These are phyloP conservation scores for Plebejus melissa DNA, from an alignment of 2,888 invertebrate genomes.

Conservation along the genomic window DNA sequence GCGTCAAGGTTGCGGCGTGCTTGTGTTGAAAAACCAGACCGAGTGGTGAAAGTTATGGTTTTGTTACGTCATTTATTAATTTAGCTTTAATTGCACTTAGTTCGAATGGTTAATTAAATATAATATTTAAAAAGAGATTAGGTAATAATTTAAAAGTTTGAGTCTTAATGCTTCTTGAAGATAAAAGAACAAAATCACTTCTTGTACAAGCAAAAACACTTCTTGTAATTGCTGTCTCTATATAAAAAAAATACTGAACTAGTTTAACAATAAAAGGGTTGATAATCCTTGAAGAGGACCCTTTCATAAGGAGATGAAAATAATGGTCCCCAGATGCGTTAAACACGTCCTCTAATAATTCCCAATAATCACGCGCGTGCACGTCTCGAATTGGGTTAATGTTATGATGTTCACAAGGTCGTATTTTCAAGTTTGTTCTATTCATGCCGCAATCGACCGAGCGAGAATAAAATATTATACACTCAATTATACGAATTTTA, in stretches of 20 bases:
- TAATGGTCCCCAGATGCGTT: conserved; percentile 51
- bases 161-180: no score
- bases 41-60: conserved; percentile 8
- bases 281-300: not conserved
- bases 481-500: not conserved
- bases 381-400: conserved; percentile 68
- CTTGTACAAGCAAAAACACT: not conserved
- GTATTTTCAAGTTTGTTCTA: conserved; percentile 40
- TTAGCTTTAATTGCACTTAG: not conserved
- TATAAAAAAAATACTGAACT: not conserved
- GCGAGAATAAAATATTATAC: not conserved
- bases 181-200: not conserved
- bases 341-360: conserved; percentile 56
- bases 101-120: not conserved
- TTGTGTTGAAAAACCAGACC: conserved; percentile 21
- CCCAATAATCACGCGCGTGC: conserved; percentile 58
- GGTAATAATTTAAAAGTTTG: not conserved
- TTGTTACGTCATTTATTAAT: not conserved
- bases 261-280: not conserved
- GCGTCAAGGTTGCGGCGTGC: conserved; percentile 22
- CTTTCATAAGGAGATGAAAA: conserved; percentile 32
- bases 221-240: not conserved
- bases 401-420: conserved; percentile 64
- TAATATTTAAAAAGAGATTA: not conserved
- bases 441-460: conserved; percentile 14